A percentile compares a stretch with the other conserved stretches of the same genome.
Conservation (phyloP, 2,888 invertebrate genomes). For the Linnaemya tessellans region DNA sequence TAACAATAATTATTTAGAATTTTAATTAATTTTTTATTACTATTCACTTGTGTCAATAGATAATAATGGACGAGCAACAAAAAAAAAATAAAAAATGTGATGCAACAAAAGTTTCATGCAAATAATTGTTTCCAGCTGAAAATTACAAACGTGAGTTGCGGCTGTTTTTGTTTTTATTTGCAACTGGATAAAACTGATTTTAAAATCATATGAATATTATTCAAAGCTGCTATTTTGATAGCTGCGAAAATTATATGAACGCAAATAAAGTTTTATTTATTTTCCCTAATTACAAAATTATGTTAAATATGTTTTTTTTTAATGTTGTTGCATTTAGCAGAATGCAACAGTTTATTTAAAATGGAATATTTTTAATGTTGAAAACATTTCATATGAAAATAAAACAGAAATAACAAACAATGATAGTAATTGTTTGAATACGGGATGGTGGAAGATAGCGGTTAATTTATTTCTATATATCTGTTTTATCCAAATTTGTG, state of each 20-base stretch:
- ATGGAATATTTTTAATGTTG: background rate
- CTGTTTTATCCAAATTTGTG: no score
- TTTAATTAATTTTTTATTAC: constrained; percentile 43
- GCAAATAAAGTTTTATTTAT: constrained; percentile 5
- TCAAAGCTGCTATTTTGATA: background rate
- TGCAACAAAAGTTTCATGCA: constrained; percentile 1
- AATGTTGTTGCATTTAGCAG: background rate
- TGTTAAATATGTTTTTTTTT: no score
- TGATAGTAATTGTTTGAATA: no score
- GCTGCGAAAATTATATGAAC: background rate
- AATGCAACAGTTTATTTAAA: background rate
- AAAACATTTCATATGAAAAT: background rate
- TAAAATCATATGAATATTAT: background rate
- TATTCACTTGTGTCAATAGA: constrained; percentile 16
- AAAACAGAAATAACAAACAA: background rate
- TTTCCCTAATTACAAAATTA: background rate
- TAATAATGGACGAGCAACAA: background rate
- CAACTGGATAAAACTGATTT: background rate
- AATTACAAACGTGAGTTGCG: constrained; percentile 53
- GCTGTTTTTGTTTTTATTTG: constrained; percentile 6
- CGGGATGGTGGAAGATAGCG: no score
- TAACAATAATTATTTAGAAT: constrained; percentile 48
- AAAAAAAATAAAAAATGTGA: background rate
- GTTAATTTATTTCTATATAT: no score
- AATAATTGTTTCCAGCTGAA: constrained; percentile 18